These are phyloP conservation scores for Synergus itoensis DNA, from an alignment of 2,888 invertebrate genomes.

Conservation along the genomic window DNA sequence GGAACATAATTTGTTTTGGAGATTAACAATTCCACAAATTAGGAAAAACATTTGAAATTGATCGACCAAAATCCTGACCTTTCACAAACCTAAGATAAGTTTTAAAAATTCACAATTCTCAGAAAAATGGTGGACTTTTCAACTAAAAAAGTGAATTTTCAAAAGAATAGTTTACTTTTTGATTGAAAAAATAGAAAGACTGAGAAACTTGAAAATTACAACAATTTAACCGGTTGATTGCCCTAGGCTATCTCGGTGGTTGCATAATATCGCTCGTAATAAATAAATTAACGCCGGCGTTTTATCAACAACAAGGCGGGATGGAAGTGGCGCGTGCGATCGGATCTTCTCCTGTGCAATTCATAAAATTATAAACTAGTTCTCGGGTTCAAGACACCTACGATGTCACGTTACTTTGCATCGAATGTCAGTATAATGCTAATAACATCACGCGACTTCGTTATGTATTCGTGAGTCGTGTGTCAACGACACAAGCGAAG, in stretches of 20 bases:
- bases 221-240: background rate
- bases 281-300: constrained; percentile 16
- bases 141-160: no score
- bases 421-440: constrained; percentile 19
- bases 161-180: no score
- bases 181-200: no score
- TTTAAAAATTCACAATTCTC: no score
- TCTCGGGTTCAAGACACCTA: constrained; percentile 21
- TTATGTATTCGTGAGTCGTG: constrained; percentile 30
- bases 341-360: constrained; percentile 25
- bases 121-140: no score
- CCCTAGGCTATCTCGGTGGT: background rate
- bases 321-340: constrained; percentile 19
- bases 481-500: constrained; percentile 34
- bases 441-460: constrained; percentile 34
- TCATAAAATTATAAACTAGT: constrained; percentile 15
- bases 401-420: constrained; percentile 25
- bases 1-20: background rate
- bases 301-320: background rate
- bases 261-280: constrained; percentile 18
- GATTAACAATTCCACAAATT: background rate
- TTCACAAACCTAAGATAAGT: no score
- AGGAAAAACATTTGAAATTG: background rate
- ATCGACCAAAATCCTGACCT: no score
- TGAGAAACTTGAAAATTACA: background rate